Base-by-base conservation (phyloP, 2,797 vertebrate species). In the Halcyon badia region DNA sequence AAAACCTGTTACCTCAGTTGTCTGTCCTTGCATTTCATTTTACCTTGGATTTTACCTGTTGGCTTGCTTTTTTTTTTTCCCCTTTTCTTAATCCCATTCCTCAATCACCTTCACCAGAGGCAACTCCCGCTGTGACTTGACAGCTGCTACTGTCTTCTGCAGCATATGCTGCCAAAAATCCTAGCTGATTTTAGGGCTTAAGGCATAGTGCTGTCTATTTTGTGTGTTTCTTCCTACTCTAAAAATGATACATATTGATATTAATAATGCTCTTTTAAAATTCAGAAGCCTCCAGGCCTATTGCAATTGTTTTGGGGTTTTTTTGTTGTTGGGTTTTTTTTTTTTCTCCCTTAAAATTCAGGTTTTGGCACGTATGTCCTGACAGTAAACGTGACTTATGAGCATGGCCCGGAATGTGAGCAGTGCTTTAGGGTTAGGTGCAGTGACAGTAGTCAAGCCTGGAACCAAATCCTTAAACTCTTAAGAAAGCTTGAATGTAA, bases 101-200 rank as follows among this genome's bases (percentile, higher is more conserved):
- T 90, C 88, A 62, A 21, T 92, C 81, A 72, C 62, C 86, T 87
- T 94, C 57, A 78, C 69, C 21, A 78, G 94, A 81, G 66, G 77
- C 93, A 75, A 5, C 69, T 94, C 85, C 83, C 88, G 76, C 80
- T 94, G 80, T 90, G 91, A 54, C 48, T 83, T 88, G 85, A 83
- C 95, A 93, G 90, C 94, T 93, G 88, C 86, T 91, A 0, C 90
- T 87, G 57, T 69, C 65, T 94, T 76, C 92, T 96, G 14, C 80
- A 72, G 72, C 41, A 9, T 75, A 80, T 87, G 83, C 90, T 95
- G 91, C 90, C 83, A 89, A 54, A 89, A 87, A 56, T 64, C 76
- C 83, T 57, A 5, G 28, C 35, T 80, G 89, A 85, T 70, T 77
- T 33, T 60, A 39, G 75, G 48, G 56, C 83, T 92, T 87, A n/a